phyloP scores from a whole-genome alignment of 1,140 invertebrate genomes.

The Temnothorax nylanderi region DNA sequence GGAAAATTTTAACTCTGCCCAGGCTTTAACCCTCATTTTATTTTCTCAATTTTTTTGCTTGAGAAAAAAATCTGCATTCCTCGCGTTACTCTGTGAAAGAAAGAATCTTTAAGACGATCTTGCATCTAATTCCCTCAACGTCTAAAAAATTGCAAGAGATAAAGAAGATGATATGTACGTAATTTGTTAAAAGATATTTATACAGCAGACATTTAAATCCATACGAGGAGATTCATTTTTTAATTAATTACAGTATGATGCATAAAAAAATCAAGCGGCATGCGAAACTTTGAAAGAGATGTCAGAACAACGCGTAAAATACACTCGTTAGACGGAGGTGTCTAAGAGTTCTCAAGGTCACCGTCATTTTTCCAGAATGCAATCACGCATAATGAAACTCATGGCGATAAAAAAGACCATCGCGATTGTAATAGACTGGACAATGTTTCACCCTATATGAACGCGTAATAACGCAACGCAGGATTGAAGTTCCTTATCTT shows the following conservation, averaged over 20 bases:
- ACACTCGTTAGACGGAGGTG: neutral
- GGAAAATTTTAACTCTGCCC: neutral
- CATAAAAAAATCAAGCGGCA: neutral
- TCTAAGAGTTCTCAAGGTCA: neutral
- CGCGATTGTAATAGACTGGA: neutral
- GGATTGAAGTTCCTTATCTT: slow-evolving; percentile 41
- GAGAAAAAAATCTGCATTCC: neutral
- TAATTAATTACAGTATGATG: neutral
- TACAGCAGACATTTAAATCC: neutral
- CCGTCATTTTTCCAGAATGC: neutral
- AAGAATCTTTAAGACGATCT: too few relatives aligned
- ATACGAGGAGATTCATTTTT: neutral
- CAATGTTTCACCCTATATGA: neutral
- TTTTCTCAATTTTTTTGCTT: neutral
- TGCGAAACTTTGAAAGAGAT: neutral
- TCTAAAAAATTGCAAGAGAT: neutral
- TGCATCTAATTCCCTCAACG: neutral
- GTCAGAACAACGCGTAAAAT: neutral
- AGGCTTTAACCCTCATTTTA: too few relatives aligned
- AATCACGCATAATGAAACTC: neutral
- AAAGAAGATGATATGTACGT: neutral
- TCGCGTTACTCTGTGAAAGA: neutral
- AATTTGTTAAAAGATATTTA: neutral
- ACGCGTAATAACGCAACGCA: neutral
- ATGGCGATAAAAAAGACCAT: neutral